Percentiles rank a stretch among this genome's conserved stretches.
Evolutionary conservation across 2,113 vertebrate genomes (phyloP).

Genomic region (Aviceda subcristata): DNA sequence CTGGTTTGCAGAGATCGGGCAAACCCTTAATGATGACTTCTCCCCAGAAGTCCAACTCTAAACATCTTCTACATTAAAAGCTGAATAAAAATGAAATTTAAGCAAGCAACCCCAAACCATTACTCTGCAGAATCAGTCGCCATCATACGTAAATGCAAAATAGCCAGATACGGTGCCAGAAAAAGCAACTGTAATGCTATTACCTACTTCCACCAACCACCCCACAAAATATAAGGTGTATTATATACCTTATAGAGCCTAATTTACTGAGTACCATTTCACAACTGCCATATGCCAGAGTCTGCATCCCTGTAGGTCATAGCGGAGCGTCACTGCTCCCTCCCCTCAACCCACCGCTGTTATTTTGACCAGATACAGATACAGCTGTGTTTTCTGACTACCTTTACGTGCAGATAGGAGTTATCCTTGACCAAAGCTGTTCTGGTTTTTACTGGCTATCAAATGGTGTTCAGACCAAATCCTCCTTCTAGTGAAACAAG

Average conservation of each 20-base stretch:
- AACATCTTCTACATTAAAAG: not conserved
- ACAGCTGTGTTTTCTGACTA: not conserved
- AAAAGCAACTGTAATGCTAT: not conserved
- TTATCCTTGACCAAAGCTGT: not conserved
- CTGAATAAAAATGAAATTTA: not conserved
- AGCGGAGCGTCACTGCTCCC: fast-evolving
- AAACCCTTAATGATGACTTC: not conserved
- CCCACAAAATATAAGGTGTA: not conserved
- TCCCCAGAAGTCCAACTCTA: not conserved
- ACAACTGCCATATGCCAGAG: fast-evolving
- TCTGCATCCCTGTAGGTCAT: fast-evolving
- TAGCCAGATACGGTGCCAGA: fast-evolving
- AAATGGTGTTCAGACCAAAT: not conserved
- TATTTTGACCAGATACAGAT: fast-evolving
- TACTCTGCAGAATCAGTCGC: not conserved
- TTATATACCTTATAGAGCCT: too few species aligned
- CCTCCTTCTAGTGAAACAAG: not conserved
- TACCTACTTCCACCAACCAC: not conserved
- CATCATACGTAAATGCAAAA: not conserved
- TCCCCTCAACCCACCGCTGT: not conserved
- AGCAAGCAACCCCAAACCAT: not conserved
- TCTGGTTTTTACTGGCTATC: not conserved
- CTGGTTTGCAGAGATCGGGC: not conserved
- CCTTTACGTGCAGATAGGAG: fast-evolving
- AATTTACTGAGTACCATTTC: not conserved